Evolutionary conservation across 2,113 vertebrate species (phyloP).

Genomic region (Chaenocephalus aceratus): DNA sequence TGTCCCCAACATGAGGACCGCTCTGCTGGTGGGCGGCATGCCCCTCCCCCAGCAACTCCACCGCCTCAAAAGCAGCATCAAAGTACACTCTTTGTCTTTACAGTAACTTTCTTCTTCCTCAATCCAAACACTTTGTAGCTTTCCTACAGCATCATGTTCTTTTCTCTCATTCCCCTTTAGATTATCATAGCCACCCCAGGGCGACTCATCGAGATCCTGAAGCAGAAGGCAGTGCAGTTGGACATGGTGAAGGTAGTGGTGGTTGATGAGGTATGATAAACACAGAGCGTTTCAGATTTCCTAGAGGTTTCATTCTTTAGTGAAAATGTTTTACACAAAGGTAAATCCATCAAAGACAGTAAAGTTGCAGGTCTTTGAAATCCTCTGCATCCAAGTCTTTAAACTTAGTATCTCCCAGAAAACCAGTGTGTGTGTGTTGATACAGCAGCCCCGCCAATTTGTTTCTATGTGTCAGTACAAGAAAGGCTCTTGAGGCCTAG

Average conservation of each 20-base stretch:
- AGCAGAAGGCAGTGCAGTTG: conserved; percentile 89
- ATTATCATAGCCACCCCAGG: conserved; percentile 96
- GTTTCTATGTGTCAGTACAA: too few species aligned
- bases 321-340: not conserved
- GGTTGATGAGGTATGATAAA: conserved; percentile 91
- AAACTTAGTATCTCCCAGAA: not conserved
- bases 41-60: conserved; percentile 94
- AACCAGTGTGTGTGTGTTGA: not conserved
- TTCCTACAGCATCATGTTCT: not conserved
- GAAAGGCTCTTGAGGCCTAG: too few species aligned
- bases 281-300: not conserved
- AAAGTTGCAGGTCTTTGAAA: not conserved
- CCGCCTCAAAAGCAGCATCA: conserved; percentile 90
- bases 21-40: conserved; percentile 93
- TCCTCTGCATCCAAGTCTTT: not conserved
- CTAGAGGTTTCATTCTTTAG: too few species aligned
- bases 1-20: conserved; percentile 92
- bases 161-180: conserved; percentile 70
- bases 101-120: not conserved
- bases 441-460: not conserved
- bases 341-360: not conserved
- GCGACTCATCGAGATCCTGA: conserved; percentile 92
- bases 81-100: conserved; percentile 81
- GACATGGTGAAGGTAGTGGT: conserved; percentile 87
- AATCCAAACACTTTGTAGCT: not conserved